phyloP scores from a whole-genome alignment of 2,797 vertebrate genomes.

The Taeniopygia guttata region DNA sequence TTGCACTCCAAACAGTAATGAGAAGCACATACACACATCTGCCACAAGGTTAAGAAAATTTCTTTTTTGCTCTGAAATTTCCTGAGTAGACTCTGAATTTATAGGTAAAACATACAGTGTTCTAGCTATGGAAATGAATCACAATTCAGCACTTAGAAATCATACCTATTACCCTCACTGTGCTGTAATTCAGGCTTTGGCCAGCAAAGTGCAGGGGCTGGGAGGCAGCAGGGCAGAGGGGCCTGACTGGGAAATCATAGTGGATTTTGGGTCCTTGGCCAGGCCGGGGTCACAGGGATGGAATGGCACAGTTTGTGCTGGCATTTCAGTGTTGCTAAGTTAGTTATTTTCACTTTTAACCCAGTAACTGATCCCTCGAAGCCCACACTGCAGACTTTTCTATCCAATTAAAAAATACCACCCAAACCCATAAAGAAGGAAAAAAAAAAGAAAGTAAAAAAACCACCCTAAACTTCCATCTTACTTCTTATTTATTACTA shows the following conservation, averaged over 20 bases:
- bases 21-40: accelerated
- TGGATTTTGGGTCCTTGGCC: not conserved
- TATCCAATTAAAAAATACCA: not conserved
- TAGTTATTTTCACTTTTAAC: not conserved
- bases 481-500: not conserved
- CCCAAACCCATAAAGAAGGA: not conserved
- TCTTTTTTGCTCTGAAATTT: not conserved
- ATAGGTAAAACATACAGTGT: not conserved
- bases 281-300: not conserved
- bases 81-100: not conserved
- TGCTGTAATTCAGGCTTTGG: not conserved
- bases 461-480: not conserved
- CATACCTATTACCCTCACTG: not conserved
- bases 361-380: not conserved
- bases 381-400: not conserved
- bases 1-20: not conserved
- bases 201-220: not conserved
- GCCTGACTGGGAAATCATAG: not conserved
- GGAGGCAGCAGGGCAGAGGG: not conserved
- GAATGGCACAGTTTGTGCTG: not conserved
- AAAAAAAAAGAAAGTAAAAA: not conserved
- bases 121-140: not conserved
- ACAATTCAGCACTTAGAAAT: not conserved
- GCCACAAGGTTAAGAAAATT: not conserved
- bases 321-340: not conserved